A percentile compares a stretch with the other conserved stretches of the same genome.
These are phyloP conservation scores for Hippopotamyrus pictus DNA, from an alignment of 2,797 vertebrate genomes.

Conservation along the genomic window DNA sequence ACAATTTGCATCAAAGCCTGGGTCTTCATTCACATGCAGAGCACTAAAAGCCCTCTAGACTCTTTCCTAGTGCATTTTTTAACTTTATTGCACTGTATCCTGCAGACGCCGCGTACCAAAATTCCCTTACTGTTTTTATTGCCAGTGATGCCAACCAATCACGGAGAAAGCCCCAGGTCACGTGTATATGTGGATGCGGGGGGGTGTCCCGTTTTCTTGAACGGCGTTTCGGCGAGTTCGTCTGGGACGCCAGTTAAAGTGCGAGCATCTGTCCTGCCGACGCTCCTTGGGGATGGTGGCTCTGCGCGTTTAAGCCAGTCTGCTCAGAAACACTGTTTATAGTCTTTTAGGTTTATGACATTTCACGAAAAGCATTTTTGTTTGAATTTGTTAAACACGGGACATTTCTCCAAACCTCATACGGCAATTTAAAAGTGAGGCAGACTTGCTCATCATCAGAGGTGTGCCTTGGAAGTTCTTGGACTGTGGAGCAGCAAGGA, in stretches of 20 bases:
- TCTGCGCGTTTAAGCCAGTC: background rate
- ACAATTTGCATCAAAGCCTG: slow-evolving; percentile 17
- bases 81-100: slow-evolving; percentile 8
- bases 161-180: slow-evolving; percentile 22
- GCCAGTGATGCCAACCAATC: slow-evolving; percentile 54
- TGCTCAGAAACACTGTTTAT: background rate
- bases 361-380: background rate
- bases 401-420: no score
- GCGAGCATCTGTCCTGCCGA: background rate
- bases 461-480: background rate
- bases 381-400: background rate
- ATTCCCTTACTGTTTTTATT: slow-evolving; percentile 22
- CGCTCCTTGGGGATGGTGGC: background rate
- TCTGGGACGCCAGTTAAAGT: background rate
- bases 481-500: background rate
- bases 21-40: slow-evolving; percentile 15
- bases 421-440: no score
- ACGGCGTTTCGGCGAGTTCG: slow-evolving; percentile 10
- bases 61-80: background rate
- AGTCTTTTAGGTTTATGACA: background rate
- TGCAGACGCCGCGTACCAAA: background rate
- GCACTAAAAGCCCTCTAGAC: background rate
- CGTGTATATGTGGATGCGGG: background rate
- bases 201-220: slow-evolving; percentile 44
- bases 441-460: background rate